These are phyloP conservation scores for Micronisus gabar DNA, from an alignment of 2,113 vertebrate genomes.

Conservation along the genomic window DNA sequence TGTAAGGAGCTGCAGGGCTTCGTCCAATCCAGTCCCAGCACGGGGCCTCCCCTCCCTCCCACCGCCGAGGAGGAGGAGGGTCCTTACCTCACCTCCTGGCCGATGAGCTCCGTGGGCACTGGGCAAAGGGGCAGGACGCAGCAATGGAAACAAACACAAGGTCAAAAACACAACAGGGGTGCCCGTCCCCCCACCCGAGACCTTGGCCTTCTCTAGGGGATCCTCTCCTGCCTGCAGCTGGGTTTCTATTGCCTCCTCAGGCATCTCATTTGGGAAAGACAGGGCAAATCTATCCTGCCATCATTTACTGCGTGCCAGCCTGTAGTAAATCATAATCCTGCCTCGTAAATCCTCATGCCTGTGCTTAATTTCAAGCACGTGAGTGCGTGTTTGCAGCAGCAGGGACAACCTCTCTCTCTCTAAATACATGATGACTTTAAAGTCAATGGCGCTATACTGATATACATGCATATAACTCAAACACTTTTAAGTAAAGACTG, in stretches of 20 bases:
- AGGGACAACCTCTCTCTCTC: neutral
- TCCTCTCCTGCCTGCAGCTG: neutral
- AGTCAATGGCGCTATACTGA: neutral
- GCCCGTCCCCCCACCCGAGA: fast-evolving
- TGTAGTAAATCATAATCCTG: neutral
- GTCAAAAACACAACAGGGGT: neutral
- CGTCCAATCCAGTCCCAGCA: neutral
- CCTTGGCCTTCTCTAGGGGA: neutral
- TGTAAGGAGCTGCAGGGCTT: neutral
- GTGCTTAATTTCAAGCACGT: neutral
- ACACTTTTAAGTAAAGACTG: neutral
- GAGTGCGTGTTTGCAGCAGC: neutral
- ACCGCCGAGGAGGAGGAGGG: neutral
- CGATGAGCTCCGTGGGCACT: constrained; percentile 85
- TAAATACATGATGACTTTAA: neutral
- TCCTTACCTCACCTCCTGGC: constrained; percentile 94
- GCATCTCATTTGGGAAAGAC: neutral
- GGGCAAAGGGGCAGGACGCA: neutral
- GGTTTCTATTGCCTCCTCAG: fast-evolving
- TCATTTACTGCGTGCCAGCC: neutral
- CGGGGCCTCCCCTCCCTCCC: neutral
- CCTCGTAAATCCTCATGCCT: neutral
- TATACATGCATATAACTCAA: neutral
- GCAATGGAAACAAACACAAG: neutral
- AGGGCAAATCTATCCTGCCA: neutral